Evolutionary conservation across 2,113 vertebrate species (phyloP), one percentile per base, ranked within the genome.

Genomic region (Herpailurus yagouaroundi): DNA sequence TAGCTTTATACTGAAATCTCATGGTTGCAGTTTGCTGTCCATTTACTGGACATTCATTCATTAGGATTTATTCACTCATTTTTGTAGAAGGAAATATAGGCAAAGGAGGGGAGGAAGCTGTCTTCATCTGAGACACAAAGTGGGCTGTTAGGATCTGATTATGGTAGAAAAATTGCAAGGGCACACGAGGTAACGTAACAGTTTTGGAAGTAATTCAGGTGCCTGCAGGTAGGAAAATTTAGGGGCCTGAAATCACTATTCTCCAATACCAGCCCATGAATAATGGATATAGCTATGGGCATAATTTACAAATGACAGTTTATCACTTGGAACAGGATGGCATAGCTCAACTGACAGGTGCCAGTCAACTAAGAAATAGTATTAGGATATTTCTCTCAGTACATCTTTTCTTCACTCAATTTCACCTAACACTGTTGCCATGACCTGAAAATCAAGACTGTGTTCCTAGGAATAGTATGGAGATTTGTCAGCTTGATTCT

Each of bases 241-340:
- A 69, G 77, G 31, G 36, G 7, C 7, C 21, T 25, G 16, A 74
- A 92, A 92, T 95, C 88, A 96, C 27, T 52, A n/a, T 38, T 95
- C 95, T 94, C 81, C 33, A 38, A 55, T 41, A 77, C 4, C 68
- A 91, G 52, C 4, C 38, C 60, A 93, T 50, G 88, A 95, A 76
- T 91, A 95, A 96, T 92, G 64, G 27, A 82, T 91, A 60, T 48
- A 81, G 74, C 63, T 91, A 33, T 4, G 15, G 63, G 60, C 64
- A 85, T 94, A 48, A 85, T 95, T 91, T 95, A 91, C 57, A 96
- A 94, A 94, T 25, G 80, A 83, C 38, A 71, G 41, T 5, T 81
- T 71, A 81, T 83, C 41, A 92, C 38, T 29, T 4, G 7, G 87
- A 87, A 84, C 25, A 84, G 50, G 66, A 76, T 55, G 19, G 10